Evolutionary conservation across 2,113 vertebrate species (phyloP).

Genomic region (Hippopotamus amphibius): DNA sequence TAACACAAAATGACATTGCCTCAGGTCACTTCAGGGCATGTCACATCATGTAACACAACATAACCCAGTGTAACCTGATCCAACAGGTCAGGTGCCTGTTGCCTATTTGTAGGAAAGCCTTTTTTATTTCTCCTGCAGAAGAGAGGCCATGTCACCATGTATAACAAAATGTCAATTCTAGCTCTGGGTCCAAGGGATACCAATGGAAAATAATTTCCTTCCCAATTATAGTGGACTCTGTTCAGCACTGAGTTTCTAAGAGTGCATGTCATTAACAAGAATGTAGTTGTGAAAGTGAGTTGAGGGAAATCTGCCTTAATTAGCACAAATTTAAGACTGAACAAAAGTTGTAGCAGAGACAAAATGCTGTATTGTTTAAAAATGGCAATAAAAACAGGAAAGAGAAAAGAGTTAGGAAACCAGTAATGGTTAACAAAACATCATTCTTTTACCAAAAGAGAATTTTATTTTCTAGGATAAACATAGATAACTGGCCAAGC

Average conservation of each 20-base stretch:
- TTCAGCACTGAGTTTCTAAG: conserved; percentile 29
- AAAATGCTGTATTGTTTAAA: background rate
- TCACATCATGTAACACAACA: conserved; percentile 84
- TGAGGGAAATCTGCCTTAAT: conserved; percentile 70
- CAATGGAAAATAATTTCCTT: conserved; percentile 67
- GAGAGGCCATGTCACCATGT: conserved; percentile 58
- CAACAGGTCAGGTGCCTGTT: conserved; percentile 86
- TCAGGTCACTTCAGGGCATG: conserved; percentile 84
- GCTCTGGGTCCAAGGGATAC: conserved; percentile 68
- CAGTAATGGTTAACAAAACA: conserved; percentile 2
- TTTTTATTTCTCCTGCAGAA: conserved; percentile 76
- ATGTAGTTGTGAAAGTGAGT: conserved; percentile 56
- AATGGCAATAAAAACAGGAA: background rate
- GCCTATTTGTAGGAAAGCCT: conserved; percentile 81
- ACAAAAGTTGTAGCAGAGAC: background rate
- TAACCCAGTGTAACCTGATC: conserved; percentile 82
- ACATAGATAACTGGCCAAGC: background rate
- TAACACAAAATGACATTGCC: conserved; percentile 87
- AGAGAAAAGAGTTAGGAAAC: background rate
- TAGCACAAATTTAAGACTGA: conserved; percentile 68
- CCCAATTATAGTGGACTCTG: conserved; percentile 69
- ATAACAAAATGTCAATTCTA: conserved; percentile 67
- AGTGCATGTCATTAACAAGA: conserved; percentile 49
- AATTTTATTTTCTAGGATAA: conserved; percentile 19
- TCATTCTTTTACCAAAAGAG: background rate